A percentile compares a stretch with the other conserved stretches of the same genome.
Conservation (phyloP, 2,797 vertebrate species). For the Epinephelus awoara region DNA sequence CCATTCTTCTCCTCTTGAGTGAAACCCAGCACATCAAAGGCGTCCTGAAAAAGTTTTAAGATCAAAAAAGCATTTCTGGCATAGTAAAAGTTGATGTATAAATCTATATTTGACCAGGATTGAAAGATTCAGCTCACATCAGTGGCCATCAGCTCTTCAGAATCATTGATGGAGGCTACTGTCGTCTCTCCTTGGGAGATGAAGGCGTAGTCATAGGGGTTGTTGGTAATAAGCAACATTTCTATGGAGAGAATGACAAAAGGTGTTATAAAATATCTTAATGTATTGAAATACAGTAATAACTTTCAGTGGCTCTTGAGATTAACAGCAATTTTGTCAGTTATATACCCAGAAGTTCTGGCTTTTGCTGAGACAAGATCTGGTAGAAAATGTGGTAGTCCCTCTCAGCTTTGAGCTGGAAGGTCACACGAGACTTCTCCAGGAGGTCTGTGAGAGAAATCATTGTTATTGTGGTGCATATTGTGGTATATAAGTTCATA, state of each 20-base stretch:
- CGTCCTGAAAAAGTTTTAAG: slow-evolving; percentile 70
- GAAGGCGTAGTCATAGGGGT: slow-evolving; percentile 92
- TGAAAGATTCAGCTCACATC: slow-evolving; percentile 82
- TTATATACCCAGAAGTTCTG: slow-evolving; percentile 89
- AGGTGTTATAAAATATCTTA: not conserved
- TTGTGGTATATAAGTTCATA: not conserved
- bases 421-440: slow-evolving; percentile 91
- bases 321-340: not conserved
- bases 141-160: slow-evolving; percentile 90
- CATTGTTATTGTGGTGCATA: not conserved
- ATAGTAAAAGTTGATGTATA: not conserved
- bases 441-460: slow-evolving; percentile 83
- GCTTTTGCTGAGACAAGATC: slow-evolving; percentile 92
- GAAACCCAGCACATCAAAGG: slow-evolving; percentile 92
- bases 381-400: slow-evolving; percentile 94
- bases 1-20: slow-evolving; percentile 89
- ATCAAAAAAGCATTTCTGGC: not conserved
- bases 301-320: not conserved
- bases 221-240: slow-evolving; percentile 92
- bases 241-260: slow-evolving; percentile 73
- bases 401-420: slow-evolving; percentile 90
- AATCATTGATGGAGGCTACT: slow-evolving; percentile 90
- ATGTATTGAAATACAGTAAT: not conserved
- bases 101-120: not conserved
- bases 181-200: slow-evolving; percentile 93